Evolutionary conservation across 2,888 invertebrate species (phyloP), one percentile per base, ranked within the genome.

Genomic region (Callimorpha dominula): DNA sequence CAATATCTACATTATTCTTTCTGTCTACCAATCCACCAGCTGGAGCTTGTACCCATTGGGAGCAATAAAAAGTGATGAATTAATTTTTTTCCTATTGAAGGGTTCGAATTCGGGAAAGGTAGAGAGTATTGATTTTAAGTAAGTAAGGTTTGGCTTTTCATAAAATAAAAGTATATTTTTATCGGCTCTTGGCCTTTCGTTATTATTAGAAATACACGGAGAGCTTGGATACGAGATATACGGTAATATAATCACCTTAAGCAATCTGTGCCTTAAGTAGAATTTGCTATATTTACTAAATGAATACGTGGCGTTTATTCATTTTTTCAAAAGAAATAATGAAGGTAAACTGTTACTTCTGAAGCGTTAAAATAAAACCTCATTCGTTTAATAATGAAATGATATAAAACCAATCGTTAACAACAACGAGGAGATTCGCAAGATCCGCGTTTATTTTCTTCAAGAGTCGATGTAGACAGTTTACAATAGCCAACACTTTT

Each of bases 141-240:
- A 12, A 65, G 62, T 65, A 57, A 68, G 68, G 62, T 52, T 65
- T 73, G 15, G 42, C n/a, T 70, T 72, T 68, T 66, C n/a, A 73
- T 74, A 69, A 81, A 73, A 71, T 65, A 74, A 17, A 70, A 70
- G 52, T 70, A 65, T 81, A 79, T 81, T 77, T 82, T 72, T 75
- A 78, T 76, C 69, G 70, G 69, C 75, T 71, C 78, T 76, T 76
- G 83, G 66, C 83, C 76, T 83, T 82, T 83, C 31, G 64, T 68
- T 83, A 83, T 83, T 74, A 81, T 81, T 83, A 83, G 83, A 76
- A 64, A 70, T 52, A 50, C 40, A 62, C 62, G 65, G 31, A 31
- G 31, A 31, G 31, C 31, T 1, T 31, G 31, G 20, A 49, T 46
- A 60, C n/a, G 4, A 17, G 4, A 46, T 17, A 40, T 31, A 66